Base-by-base conservation (phyloP, 1,140 invertebrate species). In the Aphelenchoides avenae region DNA sequence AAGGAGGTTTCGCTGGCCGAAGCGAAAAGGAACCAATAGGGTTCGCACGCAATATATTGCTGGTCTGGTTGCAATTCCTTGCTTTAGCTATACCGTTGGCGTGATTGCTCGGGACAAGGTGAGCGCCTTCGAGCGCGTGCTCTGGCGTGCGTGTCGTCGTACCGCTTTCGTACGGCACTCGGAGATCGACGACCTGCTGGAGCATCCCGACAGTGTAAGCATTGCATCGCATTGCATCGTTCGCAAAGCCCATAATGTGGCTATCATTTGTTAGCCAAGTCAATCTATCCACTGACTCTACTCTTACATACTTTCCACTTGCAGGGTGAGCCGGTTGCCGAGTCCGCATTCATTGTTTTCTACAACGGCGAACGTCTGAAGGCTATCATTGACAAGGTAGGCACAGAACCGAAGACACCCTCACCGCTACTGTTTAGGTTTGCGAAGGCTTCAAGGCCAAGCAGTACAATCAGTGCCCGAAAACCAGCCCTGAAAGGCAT, bases 301-400 rank as follows among this genome's bases (percentile, higher is more conserved):
- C 9, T 55, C 44, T 44, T 13, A 18, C 42, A 53, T 15, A 18
- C 15, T 58, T 61, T 18, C 42, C 26, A 60, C 48, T 29, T 50
- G 42, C 50, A 77, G 77, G 78, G 79, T 18, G 78, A 80, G 34
- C 64, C 68, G 49, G 76, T 80, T 6, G 65, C 73, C 43, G 80
- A 80, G 61, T 77, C 76, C 1, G 79, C 80, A 3, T 80, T 80
- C 57, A 80, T 80, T 41, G 69, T 80, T 37, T 80, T 80, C 53
- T 78, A 80, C 52, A 79, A 80, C 67, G 79, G 79, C 56, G 79
- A 79, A 39, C 71, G 79, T 24, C 62, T 80, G 31, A 77, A 77
- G 49, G 51, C 63, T 7, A 76, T 79, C 53, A 78, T 79, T 39
- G 78, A 79, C 44, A 80, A 79, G 57, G 76, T 78, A 9, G 37